Evolutionary conservation across 2,113 vertebrate genomes (phyloP), one percentile per base, ranked within the genome.

Genomic region (Piliocolobus tephrosceles): DNA sequence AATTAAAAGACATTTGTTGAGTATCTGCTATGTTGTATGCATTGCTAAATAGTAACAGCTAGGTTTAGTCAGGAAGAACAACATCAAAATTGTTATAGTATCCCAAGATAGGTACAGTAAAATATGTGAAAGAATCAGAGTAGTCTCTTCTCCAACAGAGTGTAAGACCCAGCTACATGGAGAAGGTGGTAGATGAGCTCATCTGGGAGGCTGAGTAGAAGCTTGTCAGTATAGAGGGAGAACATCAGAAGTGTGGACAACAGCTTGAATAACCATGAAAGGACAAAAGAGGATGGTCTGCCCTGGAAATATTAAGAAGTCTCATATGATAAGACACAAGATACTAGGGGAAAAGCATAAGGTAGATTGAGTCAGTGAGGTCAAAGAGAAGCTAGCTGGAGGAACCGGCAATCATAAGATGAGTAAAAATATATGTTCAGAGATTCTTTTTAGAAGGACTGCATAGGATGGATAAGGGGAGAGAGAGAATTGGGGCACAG

Each of bases 261-360:
- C 6, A 94, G 17, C 38, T 72, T 85, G 38, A 84, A n/a, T 76
- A 72, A 66, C 18, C 25, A 57, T 50, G 40, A 81, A 95, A 94
- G 52, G 35, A 93, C 45, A 78, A 73, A 95, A 92, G 4, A 94
- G 3, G 13, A 66, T 70, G 12, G 3, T 10, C 38, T 85, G 20
- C 82, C 43, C 68, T 89, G 2, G 57, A 88, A 94, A 91, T 94
- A 61, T 32, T 86, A 90, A 92, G 80, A 92, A 76, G 58, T 80
- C 12, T 6, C 50, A 81, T 72, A 57, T 84, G 38, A 73, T 27
- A 94, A 45, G 18, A 84, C 38, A 85, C 0, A 8, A 86, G 22
- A 78, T 61, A 43, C 68, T 43, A 81, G 82, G 61, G 35, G 61
- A 61, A 87, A 50, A 6, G 14, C 22, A 76, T 52, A 93, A 88